Conservation (phyloP, 2,888 invertebrate species). For the Drosophila picticornis region DNA sequence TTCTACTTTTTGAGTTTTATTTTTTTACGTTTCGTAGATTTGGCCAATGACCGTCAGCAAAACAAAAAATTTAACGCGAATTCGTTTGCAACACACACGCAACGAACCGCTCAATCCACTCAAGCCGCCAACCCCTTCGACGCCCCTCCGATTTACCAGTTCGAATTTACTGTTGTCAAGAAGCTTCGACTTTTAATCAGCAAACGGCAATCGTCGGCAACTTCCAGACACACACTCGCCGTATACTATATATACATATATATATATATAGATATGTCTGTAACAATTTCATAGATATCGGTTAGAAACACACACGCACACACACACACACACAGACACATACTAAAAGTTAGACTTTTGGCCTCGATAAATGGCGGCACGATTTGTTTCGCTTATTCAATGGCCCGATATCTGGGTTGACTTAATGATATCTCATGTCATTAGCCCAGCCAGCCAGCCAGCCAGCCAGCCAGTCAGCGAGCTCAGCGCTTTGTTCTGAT, state of each 20-base stretch:
- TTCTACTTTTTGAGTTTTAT: constrained; percentile 7
- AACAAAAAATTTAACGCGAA: constrained; percentile 34
- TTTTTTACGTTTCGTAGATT: constrained; percentile 28
- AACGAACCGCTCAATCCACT: constrained; percentile 20
- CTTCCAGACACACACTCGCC: constrained; percentile 35
- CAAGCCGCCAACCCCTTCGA: constrained; percentile 4
- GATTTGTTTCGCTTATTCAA: constrained; percentile 49
- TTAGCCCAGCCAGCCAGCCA: constrained; percentile 36
- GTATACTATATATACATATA: not conserved
- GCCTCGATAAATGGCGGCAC: constrained; percentile 40
- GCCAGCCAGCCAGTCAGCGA: not conserved
- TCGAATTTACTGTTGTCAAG: constrained; percentile 54
- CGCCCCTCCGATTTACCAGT: constrained; percentile 1
- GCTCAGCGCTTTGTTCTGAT: constrained; percentile 47
- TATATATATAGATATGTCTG: constrained; percentile 7
- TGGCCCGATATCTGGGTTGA: constrained; percentile 45
- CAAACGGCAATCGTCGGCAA: constrained; percentile 43
- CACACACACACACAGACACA: not conserved
- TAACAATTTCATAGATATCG: constrained; percentile 33
- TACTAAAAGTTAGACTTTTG: constrained; percentile 33
- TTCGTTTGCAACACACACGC: constrained; percentile 37
- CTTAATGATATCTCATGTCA: constrained; percentile 60
- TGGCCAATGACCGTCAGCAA: constrained; percentile 59
- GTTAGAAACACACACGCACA: not conserved
- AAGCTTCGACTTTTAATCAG: constrained; percentile 57